These are phyloP conservation scores for Sebastes cheni DNA, from an alignment of 2,797 vertebrate genomes.

Conservation along the genomic window DNA sequence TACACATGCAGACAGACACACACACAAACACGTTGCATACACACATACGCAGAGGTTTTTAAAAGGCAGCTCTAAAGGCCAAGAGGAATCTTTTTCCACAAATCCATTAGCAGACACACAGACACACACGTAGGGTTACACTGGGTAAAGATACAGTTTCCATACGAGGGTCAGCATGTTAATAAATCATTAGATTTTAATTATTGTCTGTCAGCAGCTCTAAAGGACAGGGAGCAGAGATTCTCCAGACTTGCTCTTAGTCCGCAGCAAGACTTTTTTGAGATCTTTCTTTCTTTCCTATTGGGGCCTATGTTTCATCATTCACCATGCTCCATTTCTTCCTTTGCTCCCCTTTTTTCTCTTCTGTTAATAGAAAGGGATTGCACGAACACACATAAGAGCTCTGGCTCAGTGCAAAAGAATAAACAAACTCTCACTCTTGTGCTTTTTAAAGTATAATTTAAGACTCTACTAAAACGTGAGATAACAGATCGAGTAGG, in stretches of 20 bases:
- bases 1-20: neutral
- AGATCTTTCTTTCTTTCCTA: slow-evolving; percentile 23
- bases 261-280: slow-evolving; percentile 48
- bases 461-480: slow-evolving; percentile 44
- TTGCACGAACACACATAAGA: neutral
- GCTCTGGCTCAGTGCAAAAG: slow-evolving; percentile 24
- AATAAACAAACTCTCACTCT: slow-evolving; percentile 39
- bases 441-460: slow-evolving; percentile 39
- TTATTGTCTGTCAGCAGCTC: slow-evolving; percentile 82
- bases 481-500: slow-evolving; percentile 19
- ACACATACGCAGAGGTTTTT: slow-evolving; percentile 11
- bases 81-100: slow-evolving; percentile 74
- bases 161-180: slow-evolving; percentile 70
- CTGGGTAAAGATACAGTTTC: slow-evolving; percentile 79
- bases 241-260: slow-evolving; percentile 77
- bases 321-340: slow-evolving; percentile 24
- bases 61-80: slow-evolving; percentile 66
- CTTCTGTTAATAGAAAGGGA: slow-evolving; percentile 4
- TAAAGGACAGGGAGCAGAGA: slow-evolving; percentile 73
- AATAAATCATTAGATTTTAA: slow-evolving; percentile 87
- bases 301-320: slow-evolving; percentile 42
- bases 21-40: neutral
- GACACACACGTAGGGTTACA: slow-evolving; percentile 22
- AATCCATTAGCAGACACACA: slow-evolving; percentile 73
- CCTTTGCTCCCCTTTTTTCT: slow-evolving; percentile 4